phyloP scores from a whole-genome alignment of 2,797 vertebrate genomes.

The Pteronotus mesoamericanus region DNA sequence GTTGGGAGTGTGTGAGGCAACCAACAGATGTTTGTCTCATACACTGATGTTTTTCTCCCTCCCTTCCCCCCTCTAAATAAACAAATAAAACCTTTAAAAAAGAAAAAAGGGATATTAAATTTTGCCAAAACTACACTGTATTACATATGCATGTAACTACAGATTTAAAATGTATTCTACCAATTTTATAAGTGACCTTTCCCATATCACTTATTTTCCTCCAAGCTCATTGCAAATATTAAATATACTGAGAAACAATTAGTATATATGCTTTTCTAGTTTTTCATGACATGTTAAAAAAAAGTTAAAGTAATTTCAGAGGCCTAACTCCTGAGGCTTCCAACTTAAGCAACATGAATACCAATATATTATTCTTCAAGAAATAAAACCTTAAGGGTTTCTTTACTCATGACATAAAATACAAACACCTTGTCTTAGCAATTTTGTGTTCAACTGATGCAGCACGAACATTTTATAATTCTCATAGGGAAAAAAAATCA shows the following conservation, averaged over 20 bases:
- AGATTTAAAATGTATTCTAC: neutral
- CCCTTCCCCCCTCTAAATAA: no score
- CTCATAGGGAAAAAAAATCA: neutral
- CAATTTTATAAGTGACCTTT: neutral
- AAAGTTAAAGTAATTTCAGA: neutral
- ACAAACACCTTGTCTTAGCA: neutral
- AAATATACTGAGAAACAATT: neutral
- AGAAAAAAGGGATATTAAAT: neutral
- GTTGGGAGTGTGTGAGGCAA: no score
- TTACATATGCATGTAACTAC: neutral
- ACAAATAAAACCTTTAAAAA: neutral
- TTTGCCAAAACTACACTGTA: neutral
- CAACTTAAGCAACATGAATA: neutral
- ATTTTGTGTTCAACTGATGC: neutral
- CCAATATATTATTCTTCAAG: neutral
- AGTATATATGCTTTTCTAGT: neutral
- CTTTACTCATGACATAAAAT: neutral
- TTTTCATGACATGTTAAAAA: neutral
- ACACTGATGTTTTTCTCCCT: no score
- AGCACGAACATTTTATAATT: neutral
- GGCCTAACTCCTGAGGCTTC: neutral
- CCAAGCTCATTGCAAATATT: neutral
- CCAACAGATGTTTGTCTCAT: no score
- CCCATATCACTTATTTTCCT: neutral
- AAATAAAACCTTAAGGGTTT: neutral